These are phyloP conservation scores for Synergus japonicus DNA, from an alignment of 2,888 invertebrate species.

Conservation along the genomic window DNA sequence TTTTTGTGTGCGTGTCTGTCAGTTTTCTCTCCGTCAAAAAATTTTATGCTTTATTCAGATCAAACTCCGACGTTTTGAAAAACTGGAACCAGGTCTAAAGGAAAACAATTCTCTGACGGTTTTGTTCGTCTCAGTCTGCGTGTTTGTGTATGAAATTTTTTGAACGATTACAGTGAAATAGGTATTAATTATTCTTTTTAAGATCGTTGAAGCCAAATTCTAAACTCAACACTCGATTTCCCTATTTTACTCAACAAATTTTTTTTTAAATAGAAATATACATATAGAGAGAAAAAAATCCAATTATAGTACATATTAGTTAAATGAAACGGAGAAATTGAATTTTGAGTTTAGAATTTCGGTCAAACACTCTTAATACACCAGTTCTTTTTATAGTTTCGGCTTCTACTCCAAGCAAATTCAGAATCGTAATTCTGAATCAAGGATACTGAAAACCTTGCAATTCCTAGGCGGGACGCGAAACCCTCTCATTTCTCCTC, in stretches of 20 bases:
- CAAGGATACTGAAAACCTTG: slow-evolving; percentile 29
- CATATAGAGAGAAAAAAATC: too few species aligned
- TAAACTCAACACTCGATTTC: too few species aligned
- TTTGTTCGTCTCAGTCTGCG: slow-evolving; percentile 40
- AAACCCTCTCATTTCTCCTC: slow-evolving; percentile 27
- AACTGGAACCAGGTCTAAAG: slow-evolving; percentile 13
- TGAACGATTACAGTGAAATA: slow-evolving; percentile 57
- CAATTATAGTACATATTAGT: too few species aligned
- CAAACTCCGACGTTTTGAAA: slow-evolving; percentile 14
- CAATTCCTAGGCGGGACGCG: slow-evolving; percentile 41
- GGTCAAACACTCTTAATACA: neutral
- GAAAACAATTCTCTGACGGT: slow-evolving; percentile 27
- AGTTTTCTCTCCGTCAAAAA: slow-evolving; percentile 29
- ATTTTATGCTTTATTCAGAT: slow-evolving; percentile 12
- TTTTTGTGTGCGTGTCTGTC: slow-evolving; percentile 52
- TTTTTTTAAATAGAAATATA: too few species aligned
- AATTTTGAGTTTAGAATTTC: too few species aligned
- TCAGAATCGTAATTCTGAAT: slow-evolving; percentile 32
- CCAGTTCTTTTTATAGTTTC: slow-evolving; percentile 34
- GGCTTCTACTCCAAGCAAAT: slow-evolving; percentile 33
- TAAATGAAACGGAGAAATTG: too few species aligned
- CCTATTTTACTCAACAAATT: too few species aligned
- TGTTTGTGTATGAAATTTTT: slow-evolving; percentile 33
- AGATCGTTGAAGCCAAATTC: neutral
- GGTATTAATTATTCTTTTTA: slow-evolving; percentile 41